Evolutionary conservation across 2,797 vertebrate genomes (phyloP), one percentile per base, ranked within the genome.

Genomic region (Arrhamphus sclerolepis): DNA sequence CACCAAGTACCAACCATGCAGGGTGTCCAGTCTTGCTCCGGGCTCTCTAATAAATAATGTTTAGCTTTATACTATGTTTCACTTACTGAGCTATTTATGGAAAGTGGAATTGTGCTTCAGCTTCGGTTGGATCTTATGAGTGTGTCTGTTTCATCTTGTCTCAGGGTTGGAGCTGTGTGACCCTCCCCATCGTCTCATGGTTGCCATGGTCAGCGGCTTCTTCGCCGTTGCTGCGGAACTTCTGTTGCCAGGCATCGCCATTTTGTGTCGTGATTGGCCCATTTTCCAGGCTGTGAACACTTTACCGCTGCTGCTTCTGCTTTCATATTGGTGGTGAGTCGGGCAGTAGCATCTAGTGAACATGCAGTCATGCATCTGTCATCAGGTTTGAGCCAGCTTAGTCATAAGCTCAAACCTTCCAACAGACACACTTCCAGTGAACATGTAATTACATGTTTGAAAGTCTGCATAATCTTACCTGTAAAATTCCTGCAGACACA

Each of bases 161-260:
- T n/a, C 72, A 98, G 96, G 95, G 67, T 72, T 97, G 90, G 97
- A 97, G 89, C 82, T 95, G 51, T 96, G 96, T 2, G 93, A 95
- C 51, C 92, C 95, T 6, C 81, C 90, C 0, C 93, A 93, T 57
- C 93, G 94, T 0, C 93, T 97, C 66, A 90, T 85, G 74, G 92
- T 95, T 70, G 89, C 94, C 0, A 91, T 94, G 94, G 84, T 95
- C 59, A 90, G 93, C 0, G 68, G 90, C 2, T 92, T 96, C 90
- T 98, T 95, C 57, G 92, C 85, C 2, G 83, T 96, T 38, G 85
- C 85, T 0, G 96, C 96, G 2, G 92, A 94, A 82, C 79, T 97
- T 78, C 83, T 96, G 76, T 85, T 96, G 88, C 96, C 95, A 0
- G 93, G 92, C 13, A 39, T 96, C 24, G 95, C 94, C 0, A 60